Percentiles rank a stretch among this genome's conserved stretches.
Conservation (phyloP, 1,140 invertebrate species). For the Aphidius gifuensis region DNA sequence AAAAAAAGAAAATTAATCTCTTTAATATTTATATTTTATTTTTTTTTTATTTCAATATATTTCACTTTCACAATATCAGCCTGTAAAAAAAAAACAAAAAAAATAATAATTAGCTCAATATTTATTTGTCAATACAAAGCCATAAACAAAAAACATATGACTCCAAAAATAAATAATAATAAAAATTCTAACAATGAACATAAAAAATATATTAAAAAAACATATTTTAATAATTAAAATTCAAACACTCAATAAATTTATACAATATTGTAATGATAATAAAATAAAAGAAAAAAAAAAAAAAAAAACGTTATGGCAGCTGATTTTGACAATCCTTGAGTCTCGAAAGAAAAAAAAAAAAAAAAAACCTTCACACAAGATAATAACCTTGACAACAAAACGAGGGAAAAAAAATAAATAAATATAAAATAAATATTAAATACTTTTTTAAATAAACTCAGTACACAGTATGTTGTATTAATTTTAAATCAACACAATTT, state of each 20-base stretch:
- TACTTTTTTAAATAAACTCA: constrained; percentile 1
- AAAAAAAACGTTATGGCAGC: constrained; percentile 46
- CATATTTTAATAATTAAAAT: too few relatives aligned
- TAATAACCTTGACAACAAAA: constrained; percentile 40
- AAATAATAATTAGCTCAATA: too few relatives aligned
- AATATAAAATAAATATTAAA: background rate
- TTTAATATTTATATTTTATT: too few relatives aligned
- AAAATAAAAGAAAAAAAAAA: background rate
- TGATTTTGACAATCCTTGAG: constrained; percentile 52
- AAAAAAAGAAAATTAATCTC: background rate
- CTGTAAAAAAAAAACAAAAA: constrained; percentile 7
- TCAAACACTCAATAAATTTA: too few relatives aligned
- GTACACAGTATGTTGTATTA: background rate
- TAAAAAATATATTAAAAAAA: background rate
- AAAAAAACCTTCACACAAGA: constrained; percentile 20
- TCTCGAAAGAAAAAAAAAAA: constrained; percentile 24
- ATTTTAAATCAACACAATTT: background rate
- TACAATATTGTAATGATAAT: background rate
- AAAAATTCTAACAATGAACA: background rate
- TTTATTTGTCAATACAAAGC: too few relatives aligned
- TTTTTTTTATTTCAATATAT: too few relatives aligned
- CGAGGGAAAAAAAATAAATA: background rate
- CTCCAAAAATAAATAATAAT: too few relatives aligned
- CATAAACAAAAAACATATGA: too few relatives aligned
- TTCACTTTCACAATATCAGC: too few relatives aligned